Percentiles rank a stretch among this genome's conserved stretches.
Evolutionary conservation across 2,888 invertebrate species (phyloP).

Genomic region (Meiosimyza decipiens): DNA sequence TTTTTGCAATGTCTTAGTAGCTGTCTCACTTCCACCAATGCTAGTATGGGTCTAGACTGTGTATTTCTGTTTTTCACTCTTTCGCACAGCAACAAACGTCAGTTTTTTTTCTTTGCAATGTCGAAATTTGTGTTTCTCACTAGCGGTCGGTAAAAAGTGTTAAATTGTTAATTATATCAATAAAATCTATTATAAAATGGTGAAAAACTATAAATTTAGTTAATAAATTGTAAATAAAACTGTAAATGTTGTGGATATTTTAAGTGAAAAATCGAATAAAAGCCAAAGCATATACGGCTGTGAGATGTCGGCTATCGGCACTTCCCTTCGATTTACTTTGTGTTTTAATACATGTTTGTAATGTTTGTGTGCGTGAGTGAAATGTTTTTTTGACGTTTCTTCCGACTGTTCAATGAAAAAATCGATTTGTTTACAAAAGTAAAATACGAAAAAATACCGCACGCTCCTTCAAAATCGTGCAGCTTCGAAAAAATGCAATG

Average conservation of each 20-base stretch:
- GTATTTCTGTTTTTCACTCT: neutral
- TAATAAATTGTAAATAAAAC: neutral
- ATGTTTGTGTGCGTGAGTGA: slow-evolving; percentile 6
- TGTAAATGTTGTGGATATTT: neutral
- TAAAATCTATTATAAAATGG: neutral
- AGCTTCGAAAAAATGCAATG: too few species aligned
- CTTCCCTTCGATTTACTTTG: neutral
- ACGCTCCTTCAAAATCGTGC: too few species aligned
- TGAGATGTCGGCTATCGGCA: slow-evolving; percentile 15
- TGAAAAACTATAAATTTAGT: slow-evolving; percentile 7
- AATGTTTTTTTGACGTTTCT: slow-evolving; percentile 26
- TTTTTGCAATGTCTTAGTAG: too few species aligned
- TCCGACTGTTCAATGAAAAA: slow-evolving; percentile 4
- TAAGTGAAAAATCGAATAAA: neutral
- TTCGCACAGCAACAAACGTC: neutral
- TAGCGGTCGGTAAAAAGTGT: neutral
- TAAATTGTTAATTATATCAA: neutral
- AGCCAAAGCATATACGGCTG: slow-evolving; percentile 4
- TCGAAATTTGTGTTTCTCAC: neutral
- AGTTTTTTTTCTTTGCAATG: neutral
- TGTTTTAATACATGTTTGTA: neutral
- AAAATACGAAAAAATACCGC: neutral
- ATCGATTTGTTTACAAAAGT: slow-evolving; percentile 35
- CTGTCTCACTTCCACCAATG: neutral
- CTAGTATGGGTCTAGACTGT: neutral